These are phyloP conservation scores for Lycophotia porphyrea DNA, from an alignment of 2,888 invertebrate genomes.

Conservation along the genomic window DNA sequence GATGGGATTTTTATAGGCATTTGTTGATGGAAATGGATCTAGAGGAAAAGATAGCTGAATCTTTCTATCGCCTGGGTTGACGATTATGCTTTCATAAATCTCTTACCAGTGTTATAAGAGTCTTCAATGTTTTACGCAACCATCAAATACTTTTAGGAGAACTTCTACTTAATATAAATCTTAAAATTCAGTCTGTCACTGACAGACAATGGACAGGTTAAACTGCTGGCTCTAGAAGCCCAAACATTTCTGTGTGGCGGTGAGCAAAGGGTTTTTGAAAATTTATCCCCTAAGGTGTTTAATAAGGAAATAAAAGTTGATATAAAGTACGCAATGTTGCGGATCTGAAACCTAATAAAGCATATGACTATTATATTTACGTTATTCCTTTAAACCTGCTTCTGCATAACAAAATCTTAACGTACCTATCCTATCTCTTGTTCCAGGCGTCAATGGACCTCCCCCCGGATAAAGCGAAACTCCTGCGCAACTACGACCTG, in stretches of 20 bases:
- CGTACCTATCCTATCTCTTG: slow-evolving; percentile 32
- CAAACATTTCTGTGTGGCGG: neutral
- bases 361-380: neutral
- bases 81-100: neutral
- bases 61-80: neutral
- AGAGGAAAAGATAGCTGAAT: neutral
- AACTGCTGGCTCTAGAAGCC: neutral
- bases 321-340: neutral
- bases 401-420: neutral
- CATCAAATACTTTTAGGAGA: neutral
- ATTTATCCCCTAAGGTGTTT: neutral
- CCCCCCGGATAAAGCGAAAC: slow-evolving; percentile 99
- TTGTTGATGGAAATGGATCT: neutral
- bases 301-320: neutral
- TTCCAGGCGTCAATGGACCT: slow-evolving; percentile 99
- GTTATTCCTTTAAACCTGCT: neutral
- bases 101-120: no score
- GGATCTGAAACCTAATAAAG: neutral
- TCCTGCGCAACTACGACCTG: slow-evolving; percentile 98
- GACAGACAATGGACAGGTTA: neutral
- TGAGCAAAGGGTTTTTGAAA: neutral
- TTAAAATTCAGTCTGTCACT: neutral
- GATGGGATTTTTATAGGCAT: slow-evolving; percentile 11
- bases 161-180: neutral
- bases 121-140: neutral